Conservation (phyloP, 2,888 invertebrate species). For the Merodon equestris region DNA sequence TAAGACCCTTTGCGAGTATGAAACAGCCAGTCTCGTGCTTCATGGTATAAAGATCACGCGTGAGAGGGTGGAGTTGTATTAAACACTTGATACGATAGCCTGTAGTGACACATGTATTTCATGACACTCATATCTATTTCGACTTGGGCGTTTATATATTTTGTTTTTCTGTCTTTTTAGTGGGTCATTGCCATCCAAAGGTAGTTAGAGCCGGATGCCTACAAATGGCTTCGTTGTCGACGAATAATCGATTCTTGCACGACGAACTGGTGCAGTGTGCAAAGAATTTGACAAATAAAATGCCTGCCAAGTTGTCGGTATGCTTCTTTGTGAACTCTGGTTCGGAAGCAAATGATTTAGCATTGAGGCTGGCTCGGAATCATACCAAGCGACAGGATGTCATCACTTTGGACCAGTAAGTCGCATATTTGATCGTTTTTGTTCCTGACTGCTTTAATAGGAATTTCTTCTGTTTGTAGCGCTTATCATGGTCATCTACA, state of each 20-base stretch:
- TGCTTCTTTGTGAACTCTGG: constrained; percentile 99
- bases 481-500: constrained; percentile 99
- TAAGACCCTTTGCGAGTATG: background rate
- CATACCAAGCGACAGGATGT: constrained; percentile 94
- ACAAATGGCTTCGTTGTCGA: constrained; percentile 95
- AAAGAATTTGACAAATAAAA: constrained; percentile 87
- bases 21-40: constrained; percentile 31
- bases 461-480: constrained; percentile 82
- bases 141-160: background rate
- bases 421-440: constrained; percentile 74
- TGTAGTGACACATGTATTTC: no score
- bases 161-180: constrained; percentile 80
- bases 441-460: background rate
- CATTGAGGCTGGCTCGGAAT: constrained; percentile 92
- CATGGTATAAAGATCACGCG: constrained; percentile 43
- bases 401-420: constrained; percentile 98
- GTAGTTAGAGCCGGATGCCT: constrained; percentile 94
- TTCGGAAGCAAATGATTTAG: constrained; percentile 99
- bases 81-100: no score
- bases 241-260: constrained; percentile 97
- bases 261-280: constrained; percentile 96
- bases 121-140: background rate
- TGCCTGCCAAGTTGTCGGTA: constrained; percentile 91
- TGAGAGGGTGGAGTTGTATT: constrained; percentile 39
- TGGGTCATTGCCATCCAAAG: constrained; percentile 97